Evolutionary conservation across 2,113 vertebrate species (phyloP).

Genomic region (Lagopus leucura): DNA sequence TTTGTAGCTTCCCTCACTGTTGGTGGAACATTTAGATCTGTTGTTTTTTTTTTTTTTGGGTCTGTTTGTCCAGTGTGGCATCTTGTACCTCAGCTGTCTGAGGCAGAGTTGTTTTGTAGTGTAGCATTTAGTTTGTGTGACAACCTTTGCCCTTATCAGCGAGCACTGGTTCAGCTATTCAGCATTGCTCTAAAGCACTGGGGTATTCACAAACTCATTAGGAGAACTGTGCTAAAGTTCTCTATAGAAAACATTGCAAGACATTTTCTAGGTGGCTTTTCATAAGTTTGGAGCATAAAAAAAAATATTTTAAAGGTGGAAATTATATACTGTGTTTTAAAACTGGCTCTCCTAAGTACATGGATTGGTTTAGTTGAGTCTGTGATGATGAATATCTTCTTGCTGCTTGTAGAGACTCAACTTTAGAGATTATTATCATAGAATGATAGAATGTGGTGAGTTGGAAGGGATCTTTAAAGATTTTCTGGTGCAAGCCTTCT

Average conservation of each 20-base stretch:
- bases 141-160: background rate
- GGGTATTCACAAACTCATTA: background rate
- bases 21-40: background rate
- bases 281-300: background rate
- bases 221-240: background rate
- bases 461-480: background rate
- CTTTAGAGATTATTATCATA: background rate
- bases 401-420: background rate
- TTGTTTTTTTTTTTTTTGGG: too few species aligned
- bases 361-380: background rate
- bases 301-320: background rate
- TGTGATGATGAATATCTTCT: background rate
- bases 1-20: background rate
- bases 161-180: background rate
- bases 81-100: background rate
- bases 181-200: background rate
- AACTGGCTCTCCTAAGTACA: background rate
- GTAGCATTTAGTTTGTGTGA: background rate
- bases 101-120: background rate
- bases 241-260: background rate
- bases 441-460: background rate
- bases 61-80: background rate
- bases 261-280: background rate
- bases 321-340: background rate
- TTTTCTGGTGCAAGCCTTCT: background rate